phyloP scores from a whole-genome alignment of 2,888 invertebrate species.

The Philhelius pedissequus region DNA sequence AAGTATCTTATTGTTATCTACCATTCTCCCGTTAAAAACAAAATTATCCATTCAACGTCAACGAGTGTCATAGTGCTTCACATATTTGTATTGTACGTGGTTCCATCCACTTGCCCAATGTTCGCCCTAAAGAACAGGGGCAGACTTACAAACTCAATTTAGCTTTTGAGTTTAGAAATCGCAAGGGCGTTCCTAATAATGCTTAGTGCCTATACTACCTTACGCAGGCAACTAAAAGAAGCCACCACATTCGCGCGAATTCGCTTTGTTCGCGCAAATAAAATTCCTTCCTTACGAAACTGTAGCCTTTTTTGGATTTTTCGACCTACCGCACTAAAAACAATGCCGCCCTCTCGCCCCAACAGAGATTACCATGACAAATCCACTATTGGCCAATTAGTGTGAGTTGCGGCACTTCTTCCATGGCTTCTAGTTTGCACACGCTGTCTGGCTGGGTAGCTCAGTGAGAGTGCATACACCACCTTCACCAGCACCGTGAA shows the following conservation, averaged over 20 bases:
- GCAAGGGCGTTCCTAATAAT: too few species aligned
- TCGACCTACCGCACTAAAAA: too few species aligned
- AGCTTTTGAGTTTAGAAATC: too few species aligned
- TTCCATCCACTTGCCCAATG: not conserved
- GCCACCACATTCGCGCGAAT: too few species aligned
- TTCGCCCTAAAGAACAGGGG: not conserved
- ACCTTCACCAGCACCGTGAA: slow-evolving; percentile 16
- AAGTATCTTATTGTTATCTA: not conserved
- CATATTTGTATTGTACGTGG: not conserved
- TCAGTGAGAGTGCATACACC: not conserved
- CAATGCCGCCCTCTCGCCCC: not conserved
- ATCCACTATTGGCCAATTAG: not conserved
- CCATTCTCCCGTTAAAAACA: not conserved
- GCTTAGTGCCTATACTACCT: too few species aligned
- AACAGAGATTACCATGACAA: not conserved
- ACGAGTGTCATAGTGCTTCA: not conserved
- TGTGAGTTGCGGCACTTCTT: not conserved
- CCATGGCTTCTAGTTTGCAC: not conserved
- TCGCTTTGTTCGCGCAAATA: too few species aligned
- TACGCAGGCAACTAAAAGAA: too few species aligned
- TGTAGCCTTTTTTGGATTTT: too few species aligned
- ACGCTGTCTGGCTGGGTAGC: not conserved
- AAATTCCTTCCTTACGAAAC: too few species aligned
- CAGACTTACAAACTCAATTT: too few species aligned
- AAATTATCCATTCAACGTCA: not conserved